Evolutionary conservation across 2,797 vertebrate species (phyloP).

Genomic region (Allobates femoralis): DNA sequence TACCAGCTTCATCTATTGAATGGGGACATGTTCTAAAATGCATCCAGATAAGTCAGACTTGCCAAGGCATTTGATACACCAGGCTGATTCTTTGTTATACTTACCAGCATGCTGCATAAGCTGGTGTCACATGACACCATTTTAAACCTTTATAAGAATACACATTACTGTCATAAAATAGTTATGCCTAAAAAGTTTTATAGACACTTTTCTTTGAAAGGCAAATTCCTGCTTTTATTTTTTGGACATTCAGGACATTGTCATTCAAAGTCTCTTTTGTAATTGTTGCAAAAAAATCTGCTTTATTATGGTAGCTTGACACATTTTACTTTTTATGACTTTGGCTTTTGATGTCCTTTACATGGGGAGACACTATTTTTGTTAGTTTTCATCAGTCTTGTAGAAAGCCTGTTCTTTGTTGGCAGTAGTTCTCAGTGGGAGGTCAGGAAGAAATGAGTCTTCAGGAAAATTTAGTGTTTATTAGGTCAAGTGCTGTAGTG

Average conservation of each 20-base stretch:
- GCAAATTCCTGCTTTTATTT: constrained; percentile 5
- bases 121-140: background rate
- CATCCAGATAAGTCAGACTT: background rate
- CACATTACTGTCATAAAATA: background rate
- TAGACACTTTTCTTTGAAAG: background rate
- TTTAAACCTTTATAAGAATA: background rate
- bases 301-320: constrained; percentile 64
- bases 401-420: constrained; percentile 72
- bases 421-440: constrained; percentile 77
- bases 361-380: constrained; percentile 72
- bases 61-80: background rate
- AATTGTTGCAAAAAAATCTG: constrained; percentile 24
- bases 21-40: background rate
- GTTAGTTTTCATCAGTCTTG: constrained; percentile 74
- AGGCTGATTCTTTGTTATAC: background rate
- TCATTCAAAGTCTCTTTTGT: constrained; percentile 62
- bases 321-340: constrained; percentile 65
- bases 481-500: constrained; percentile 75
- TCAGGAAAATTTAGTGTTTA: constrained; percentile 76
- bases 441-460: constrained; percentile 71
- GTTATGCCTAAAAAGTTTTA: background rate
- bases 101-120: background rate
- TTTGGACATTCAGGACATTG: constrained; percentile 33
- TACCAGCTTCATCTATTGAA: background rate
- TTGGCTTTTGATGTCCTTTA: constrained; percentile 78